Conservation (phyloP, 2,113 vertebrate genomes). For the Brachyhypopomus gauderio region DNA sequence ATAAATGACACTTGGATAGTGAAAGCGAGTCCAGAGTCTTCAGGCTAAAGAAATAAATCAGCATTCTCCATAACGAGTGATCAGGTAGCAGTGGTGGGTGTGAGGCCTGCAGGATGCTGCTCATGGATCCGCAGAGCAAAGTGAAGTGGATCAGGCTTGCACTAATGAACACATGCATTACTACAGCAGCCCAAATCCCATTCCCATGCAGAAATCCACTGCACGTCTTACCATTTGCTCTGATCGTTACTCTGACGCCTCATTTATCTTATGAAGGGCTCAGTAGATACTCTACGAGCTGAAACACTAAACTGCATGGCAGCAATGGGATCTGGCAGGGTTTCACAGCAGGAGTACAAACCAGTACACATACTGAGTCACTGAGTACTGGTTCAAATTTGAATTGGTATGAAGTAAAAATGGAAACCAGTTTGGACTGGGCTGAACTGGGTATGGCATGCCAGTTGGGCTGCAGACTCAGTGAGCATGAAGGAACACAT, state of each 20-base stretch:
- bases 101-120: not conserved
- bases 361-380: too few species aligned
- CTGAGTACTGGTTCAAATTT: too few species aligned
- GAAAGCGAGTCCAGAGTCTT: not conserved
- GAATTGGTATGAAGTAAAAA: too few species aligned
- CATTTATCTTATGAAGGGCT: not conserved
- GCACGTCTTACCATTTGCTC: not conserved
- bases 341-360: too few species aligned
- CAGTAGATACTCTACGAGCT: not conserved
- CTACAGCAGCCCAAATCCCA: not conserved
- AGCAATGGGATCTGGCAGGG: too few species aligned
- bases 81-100: not conserved
- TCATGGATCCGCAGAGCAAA: too few species aligned
- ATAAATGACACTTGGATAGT: constrained; percentile 13
- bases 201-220: not conserved
- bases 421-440: too few species aligned
- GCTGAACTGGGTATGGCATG: too few species aligned
- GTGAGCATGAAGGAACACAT: too few species aligned
- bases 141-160: not conserved
- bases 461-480: too few species aligned
- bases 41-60: constrained; percentile 16
- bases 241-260: not conserved
- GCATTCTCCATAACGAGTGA: not conserved
- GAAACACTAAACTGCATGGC: not conserved
- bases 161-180: not conserved